Evolutionary conservation across 2,113 vertebrate genomes (phyloP), one percentile per base, ranked within the genome.

Genomic region (Zapornia atra): DNA sequence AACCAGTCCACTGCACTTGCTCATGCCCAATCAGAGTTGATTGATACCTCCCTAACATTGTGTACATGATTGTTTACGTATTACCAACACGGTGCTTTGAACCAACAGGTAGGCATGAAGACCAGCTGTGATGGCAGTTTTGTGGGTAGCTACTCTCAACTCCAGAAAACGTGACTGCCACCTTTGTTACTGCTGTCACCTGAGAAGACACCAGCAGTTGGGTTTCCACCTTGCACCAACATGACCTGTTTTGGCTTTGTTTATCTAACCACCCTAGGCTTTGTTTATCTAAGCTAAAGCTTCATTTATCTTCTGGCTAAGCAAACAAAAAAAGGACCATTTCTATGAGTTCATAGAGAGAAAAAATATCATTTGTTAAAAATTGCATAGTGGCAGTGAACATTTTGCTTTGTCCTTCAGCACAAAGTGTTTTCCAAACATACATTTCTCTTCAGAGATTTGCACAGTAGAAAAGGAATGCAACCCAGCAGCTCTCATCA

Each of bases 21-120:
- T 66, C 13, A 3, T 65, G 68, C 11, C 69, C 44, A 28, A 38
- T 16, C 36, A 66, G 69, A 54, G 56, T 11, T 78, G 36, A 42
- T 46, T 26, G 26, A n/a, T 59, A 54, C 19, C 33, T 50, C 31
- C 48, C 38, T 59, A 6, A 65, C 40, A 15, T 53, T 15, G 1
- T 14, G 13, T 0, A 17, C 0, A 0, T n/a, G 29, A 3, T 16
- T 19, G 16, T 9, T 71, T 44, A 12, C 18, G 1, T 13, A 5
- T 29, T 51, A 25, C 9, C 61, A 79, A 6, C 38, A 18, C 9
- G 20, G 8, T 40, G 10, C 33, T 77, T 82, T 54, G 48, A 22
- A 21, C 48, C 5, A 22, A 60, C 25, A 61, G 80, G 10, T 20
- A 34, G 20, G n/a, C 12, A 40, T 28, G 36, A 88, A 69, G 38